Evolutionary conservation across 2,888 invertebrate species (phyloP), one percentile per base, ranked within the genome.

Genomic region (Strigamia crassipes): DNA sequence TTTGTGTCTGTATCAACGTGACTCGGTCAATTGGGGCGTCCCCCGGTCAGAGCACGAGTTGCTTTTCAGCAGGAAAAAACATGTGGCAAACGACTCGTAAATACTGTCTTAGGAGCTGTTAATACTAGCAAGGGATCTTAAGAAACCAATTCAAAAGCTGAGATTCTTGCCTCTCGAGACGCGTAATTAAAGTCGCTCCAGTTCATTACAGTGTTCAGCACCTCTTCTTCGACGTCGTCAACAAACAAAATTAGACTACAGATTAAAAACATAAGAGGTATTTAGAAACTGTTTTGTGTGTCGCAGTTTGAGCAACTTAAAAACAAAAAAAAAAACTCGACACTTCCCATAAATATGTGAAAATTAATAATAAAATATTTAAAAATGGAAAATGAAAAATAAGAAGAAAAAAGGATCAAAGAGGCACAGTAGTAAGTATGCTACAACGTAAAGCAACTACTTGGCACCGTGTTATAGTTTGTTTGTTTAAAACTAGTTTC

Each of bases 31-130:
- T 73, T 73, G 73, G 31, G 73, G 73, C 73, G 31, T 73, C 73
- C 13, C 73, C 1, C 73, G 73, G 73, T 27, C 73, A 73, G 5
- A 73, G 31, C 73, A 13, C 31, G n/a, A 73, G 27, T 73, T 73
- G 13, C 13, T 31, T 15, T 73, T 73, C 73, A 3, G 1, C 27
- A 73, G 1, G 56, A 73, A 73, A 27, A 73, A 73, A 73, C 73
- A 73, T 73, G 27, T 73, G 73, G 27, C 73, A 73, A 73, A 73
- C 73, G 73, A 73, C 73, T 73, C 73, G 73, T 73, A 73, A 73
- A 73, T 23, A 73, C 73, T 73, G 73, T 73, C 73, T 73, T 73
- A 73, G 73, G 73, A 73, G 73, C 73, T 73, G 73, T 73, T 73
- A 73, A 73, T 23, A 27, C 73, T 73, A 73, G 73, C 73, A 31